A percentile compares a stretch with the other conserved stretches of the same genome.
Evolutionary conservation across 2,888 invertebrate genomes (phyloP).

Genomic region (Chloroclysta siterata): DNA sequence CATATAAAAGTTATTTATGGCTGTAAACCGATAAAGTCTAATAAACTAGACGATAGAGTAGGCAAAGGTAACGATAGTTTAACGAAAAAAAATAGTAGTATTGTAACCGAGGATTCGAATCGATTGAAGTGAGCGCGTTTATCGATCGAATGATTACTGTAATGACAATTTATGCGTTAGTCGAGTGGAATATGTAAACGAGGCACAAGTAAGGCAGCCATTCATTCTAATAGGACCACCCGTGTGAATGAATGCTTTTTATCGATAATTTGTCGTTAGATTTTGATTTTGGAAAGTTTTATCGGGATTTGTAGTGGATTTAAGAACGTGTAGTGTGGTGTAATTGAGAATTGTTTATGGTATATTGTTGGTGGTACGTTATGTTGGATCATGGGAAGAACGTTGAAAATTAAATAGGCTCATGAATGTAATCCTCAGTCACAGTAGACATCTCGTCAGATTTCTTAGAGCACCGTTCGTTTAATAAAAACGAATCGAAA

Average conservation of each 20-base stretch:
- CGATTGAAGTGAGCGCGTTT: conserved; percentile 65
- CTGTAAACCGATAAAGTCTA: conserved; percentile 67
- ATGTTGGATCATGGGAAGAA: conserved; percentile 17
- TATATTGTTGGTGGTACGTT: conserved; percentile 24
- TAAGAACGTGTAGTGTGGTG: conserved; percentile 28
- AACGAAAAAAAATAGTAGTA: conserved; percentile 39
- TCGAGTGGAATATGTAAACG: conserved; percentile 76
- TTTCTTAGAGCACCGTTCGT: too few relatives aligned
- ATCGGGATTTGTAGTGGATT: conserved; percentile 43
- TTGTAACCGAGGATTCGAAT: conserved; percentile 55
- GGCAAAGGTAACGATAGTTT: conserved; percentile 55
- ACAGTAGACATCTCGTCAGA: too few relatives aligned
- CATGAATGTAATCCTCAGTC: too few relatives aligned
- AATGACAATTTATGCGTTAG: conserved; percentile 80
- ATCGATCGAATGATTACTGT: conserved; percentile 78
- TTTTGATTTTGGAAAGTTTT: conserved; percentile 46
- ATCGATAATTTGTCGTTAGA: conserved; percentile 48
- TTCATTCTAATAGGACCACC: conserved; percentile 73
- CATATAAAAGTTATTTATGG: conserved; percentile 65
- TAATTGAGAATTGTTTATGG: conserved; percentile 36
- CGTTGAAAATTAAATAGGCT: neutral
- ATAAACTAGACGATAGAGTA: conserved; percentile 70
- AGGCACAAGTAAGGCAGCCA: conserved; percentile 65
- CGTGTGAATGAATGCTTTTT: conserved; percentile 54
- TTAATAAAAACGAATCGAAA: too few relatives aligned